phyloP scores from a whole-genome alignment of 2,113 vertebrate species.

The Cyphomyrus discorhynchus region DNA sequence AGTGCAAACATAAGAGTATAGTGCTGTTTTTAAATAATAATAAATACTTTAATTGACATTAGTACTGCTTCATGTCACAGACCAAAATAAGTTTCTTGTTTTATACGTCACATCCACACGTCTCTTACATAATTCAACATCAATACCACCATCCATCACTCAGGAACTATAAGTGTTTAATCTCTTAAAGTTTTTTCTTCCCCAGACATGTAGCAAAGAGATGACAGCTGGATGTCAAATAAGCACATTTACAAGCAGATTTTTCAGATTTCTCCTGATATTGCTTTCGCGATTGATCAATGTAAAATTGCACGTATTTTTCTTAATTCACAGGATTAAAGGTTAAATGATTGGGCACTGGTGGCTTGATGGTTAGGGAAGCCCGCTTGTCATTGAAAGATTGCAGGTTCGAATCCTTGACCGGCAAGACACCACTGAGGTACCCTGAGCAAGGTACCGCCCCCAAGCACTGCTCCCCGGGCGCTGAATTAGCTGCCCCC shows the following conservation, averaged over 20 bases:
- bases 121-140: background rate
- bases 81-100: background rate
- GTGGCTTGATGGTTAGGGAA: too few relatives aligned
- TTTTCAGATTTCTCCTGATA: background rate
- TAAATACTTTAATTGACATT: background rate
- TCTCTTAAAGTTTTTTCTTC: background rate
- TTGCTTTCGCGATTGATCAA: background rate
- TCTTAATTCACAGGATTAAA: background rate
- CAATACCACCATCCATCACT: background rate
- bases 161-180: background rate
- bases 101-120: too few relatives aligned
- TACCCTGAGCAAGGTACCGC: too few relatives aligned
- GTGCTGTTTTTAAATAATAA: background rate
- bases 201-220: background rate
- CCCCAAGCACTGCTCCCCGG: too few relatives aligned
- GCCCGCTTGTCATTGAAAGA: too few relatives aligned
- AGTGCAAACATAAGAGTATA: background rate
- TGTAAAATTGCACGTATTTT: conserved; percentile 8
- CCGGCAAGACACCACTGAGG: too few relatives aligned
- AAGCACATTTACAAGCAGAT: background rate
- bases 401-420: too few relatives aligned
- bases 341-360: background rate
- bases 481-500: too few relatives aligned
- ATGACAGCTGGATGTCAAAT: background rate
- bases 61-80: background rate